Base-by-base conservation (phyloP, 2,113 vertebrate genomes). In the Tyrannus savana region DNA sequence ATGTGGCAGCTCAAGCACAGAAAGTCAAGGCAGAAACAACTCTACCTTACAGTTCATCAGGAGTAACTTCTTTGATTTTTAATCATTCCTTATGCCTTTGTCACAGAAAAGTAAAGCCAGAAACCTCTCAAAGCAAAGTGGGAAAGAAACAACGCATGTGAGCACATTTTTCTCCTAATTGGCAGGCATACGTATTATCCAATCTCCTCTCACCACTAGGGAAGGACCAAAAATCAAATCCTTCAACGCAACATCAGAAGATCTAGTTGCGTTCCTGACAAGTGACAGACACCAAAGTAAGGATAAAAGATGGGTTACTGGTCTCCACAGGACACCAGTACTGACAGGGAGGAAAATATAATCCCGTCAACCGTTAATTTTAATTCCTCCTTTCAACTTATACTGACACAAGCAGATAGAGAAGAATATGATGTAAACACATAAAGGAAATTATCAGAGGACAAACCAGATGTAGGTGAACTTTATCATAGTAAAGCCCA, bases 331-430 rank as follows among this genome's bases (percentile, higher is more conserved):
- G n/a, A 77, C 55, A 84, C 19, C 24, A 58, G 14, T 33, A 71
- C 28, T 71, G 73, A 71, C 50, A 69, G 39, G 42, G 42, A 62
- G 28, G 84, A 81, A 72, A 60, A 82, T 46, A 59, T 52, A 96
- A 96, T 90, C 72, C 60, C 58, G 46, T 84, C 60, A 84, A 84
- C 78, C 83, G 86, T 44, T 95, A 82, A 73, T 94, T 90, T 84
- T 85, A 69, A 55, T 76, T 73, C 8, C 4, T 41, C n/a, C 44
- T 94, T 97, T 96, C 33, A 19, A 95, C 80, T 76, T 71, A 19
- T 62, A 71, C 37, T 74, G 81, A 53, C 86, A 71, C 0, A 6
- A 42, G 59, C 41, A 86, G 60, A 91, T 85, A 82, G 39, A 92
- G n/a, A 82, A 90, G 64, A 94, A 92, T 55, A 72, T 5, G 6